Conservation (phyloP, 2,888 invertebrate genomes). For the Cataglyphis altisquamis region DNA sequence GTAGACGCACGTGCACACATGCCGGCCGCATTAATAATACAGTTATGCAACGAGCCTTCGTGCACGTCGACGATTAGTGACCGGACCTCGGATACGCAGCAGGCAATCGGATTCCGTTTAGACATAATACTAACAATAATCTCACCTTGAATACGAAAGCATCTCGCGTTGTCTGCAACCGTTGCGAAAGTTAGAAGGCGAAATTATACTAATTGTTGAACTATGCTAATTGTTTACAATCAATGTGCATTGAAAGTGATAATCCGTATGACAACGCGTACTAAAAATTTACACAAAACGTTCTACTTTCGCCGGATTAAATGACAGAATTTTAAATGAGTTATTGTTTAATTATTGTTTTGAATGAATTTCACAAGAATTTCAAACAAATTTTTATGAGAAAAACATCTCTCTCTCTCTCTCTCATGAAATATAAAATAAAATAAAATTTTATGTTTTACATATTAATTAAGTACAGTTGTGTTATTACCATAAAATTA, state of each 20-base stretch:
- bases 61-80: slow-evolving; percentile 60
- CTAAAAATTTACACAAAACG: background rate
- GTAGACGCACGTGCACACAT: slow-evolving; percentile 53
- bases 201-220: slow-evolving; percentile 5
- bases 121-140: slow-evolving; percentile 57
- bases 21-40: slow-evolving; percentile 68
- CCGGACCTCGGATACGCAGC: slow-evolving; percentile 47
- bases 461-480: background rate
- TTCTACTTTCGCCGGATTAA: background rate
- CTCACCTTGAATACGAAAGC: background rate
- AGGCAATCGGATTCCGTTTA: slow-evolving; percentile 61
- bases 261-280: background rate
- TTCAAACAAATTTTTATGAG: background rate
- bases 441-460: background rate
- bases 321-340: background rate
- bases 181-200: slow-evolving; percentile 1
- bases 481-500: background rate
- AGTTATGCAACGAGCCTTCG: slow-evolving; percentile 69
- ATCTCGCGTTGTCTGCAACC: background rate
- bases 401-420: background rate
- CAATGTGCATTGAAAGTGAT: background rate
- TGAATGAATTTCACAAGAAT: background rate
- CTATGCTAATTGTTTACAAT: slow-evolving; percentile 6
- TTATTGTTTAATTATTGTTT: too few species aligned
- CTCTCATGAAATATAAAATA: background rate